A percentile compares a stretch with the other conserved stretches of the same genome.
Evolutionary conservation across 2,113 vertebrate genomes (phyloP).

Genomic region (Malurus elegans): DNA sequence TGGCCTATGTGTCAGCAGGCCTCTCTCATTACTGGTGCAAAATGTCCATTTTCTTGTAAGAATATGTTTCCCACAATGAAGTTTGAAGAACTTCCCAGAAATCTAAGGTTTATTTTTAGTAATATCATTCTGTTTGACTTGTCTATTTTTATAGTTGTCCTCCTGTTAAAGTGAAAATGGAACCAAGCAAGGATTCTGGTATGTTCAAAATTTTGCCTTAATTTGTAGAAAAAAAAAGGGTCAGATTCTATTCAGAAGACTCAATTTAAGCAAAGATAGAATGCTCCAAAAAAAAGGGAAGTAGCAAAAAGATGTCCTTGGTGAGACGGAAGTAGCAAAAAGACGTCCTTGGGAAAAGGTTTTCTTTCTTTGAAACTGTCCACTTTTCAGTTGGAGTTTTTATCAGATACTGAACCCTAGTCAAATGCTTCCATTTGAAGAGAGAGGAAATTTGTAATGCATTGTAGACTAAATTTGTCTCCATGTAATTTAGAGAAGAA

Average conservation of each 20-base stretch:
- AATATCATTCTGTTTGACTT: not conserved
- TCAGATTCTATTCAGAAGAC: not conserved
- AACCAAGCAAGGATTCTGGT: constrained; percentile 77
- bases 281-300: not conserved
- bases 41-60: too few relatives aligned
- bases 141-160: constrained; percentile 60
- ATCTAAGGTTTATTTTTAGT: not conserved
- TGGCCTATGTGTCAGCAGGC: too few relatives aligned
- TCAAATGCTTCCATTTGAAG: not conserved
- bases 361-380: not conserved
- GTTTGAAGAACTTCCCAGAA: not conserved
- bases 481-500: not conserved
- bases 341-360: not conserved
- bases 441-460: not conserved
- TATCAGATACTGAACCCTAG: not conserved
- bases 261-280: not conserved
- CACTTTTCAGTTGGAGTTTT: not conserved
- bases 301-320: not conserved
- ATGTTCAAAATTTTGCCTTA: constrained; percentile 7
- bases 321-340: not conserved
- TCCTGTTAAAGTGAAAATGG: constrained; percentile 75
- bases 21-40: too few relatives aligned
- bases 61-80: not conserved
- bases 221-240: not conserved
- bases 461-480: not conserved